These are phyloP conservation scores for Calyptommatus sinebrachiatus DNA, from an alignment of 2,113 vertebrate species.

Conservation along the genomic window DNA sequence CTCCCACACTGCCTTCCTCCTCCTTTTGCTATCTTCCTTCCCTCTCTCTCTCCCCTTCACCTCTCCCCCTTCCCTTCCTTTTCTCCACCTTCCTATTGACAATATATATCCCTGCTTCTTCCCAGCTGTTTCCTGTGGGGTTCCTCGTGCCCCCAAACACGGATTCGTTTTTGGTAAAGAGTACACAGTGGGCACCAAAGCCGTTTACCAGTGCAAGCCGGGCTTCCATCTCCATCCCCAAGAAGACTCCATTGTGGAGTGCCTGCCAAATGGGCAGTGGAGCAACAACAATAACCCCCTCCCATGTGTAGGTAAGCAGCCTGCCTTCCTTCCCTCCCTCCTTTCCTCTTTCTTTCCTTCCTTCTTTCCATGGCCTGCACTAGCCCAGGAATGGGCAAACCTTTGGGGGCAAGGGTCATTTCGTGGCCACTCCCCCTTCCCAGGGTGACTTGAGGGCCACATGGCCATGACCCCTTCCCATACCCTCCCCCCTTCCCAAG, in stretches of 20 bases:
- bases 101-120: not conserved
- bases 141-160: slow-evolving; percentile 85
- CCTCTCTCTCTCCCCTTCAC: too few species aligned
- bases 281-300: slow-evolving; percentile 84
- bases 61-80: too few species aligned
- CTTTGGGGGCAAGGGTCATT: not conserved
- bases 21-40: too few species aligned
- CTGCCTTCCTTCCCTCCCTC: not conserved
- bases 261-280: slow-evolving; percentile 89
- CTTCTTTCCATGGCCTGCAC: too few species aligned
- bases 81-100: not conserved
- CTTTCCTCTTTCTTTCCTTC: too few species aligned
- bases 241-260: slow-evolving; percentile 73
- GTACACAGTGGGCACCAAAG: slow-evolving; percentile 89
- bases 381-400: too few species aligned
- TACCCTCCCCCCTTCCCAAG: too few species aligned
- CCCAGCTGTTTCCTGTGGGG: slow-evolving; percentile 90
- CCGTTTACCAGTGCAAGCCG: slow-evolving; percentile 85
- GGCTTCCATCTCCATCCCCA: slow-evolving; percentile 84
- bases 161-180: slow-evolving; percentile 90
- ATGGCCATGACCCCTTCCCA: too few species aligned
- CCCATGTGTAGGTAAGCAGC: slow-evolving; percentile 83
- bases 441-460: too few species aligned
- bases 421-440: too few species aligned
- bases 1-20: too few species aligned